Evolutionary conservation across 2,113 vertebrate genomes (phyloP), one percentile per base, ranked within the genome.

Genomic region (Rallus limicola): DNA sequence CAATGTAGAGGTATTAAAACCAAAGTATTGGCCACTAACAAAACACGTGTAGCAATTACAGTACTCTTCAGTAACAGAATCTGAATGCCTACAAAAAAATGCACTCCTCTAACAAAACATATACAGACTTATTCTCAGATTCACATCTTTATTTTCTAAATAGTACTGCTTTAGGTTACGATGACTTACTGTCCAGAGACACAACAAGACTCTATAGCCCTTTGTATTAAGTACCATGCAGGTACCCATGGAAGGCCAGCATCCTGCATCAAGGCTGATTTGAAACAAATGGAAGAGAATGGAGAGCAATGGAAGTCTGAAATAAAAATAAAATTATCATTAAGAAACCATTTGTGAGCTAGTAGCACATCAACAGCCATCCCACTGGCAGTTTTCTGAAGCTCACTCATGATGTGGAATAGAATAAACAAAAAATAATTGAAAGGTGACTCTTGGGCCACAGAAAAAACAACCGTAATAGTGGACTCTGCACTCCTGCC

Each of bases 51-150:
- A 94, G 70, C 90, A 94, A 93, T 96, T 97, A 95, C 40, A 95
- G 70, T 93, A 97, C 78, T 93, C 46, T 94, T 96, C 76, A 89
- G 78, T 90, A 97, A 91, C 55, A 91, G 75, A 69, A 96, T 56
- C 42, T 88, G 79, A 96, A 79, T 56, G 53, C 56, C 64, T 53
- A 82, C 42, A 46, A 82, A 65, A 71, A 95, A 95, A 91, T 48
- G 24, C 25, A 70, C 8, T 63, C 33, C 33, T 90, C 71, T 96
- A 92, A 88, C 65, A 86, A 69, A 95, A 94, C 5, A 2, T 71
- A 85, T 26, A 42, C 29, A 59, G 29, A 77, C 25, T 93, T 93
- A 28, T 75, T 70, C 53, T 72, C 31, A 29, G 46, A 77, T 59
- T 36, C 92, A 29, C 52, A 60, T 67, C 11, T 68, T 75, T 75